Conservation (phyloP, 2,113 vertebrate species). For the Heliornis fulica region DNA sequence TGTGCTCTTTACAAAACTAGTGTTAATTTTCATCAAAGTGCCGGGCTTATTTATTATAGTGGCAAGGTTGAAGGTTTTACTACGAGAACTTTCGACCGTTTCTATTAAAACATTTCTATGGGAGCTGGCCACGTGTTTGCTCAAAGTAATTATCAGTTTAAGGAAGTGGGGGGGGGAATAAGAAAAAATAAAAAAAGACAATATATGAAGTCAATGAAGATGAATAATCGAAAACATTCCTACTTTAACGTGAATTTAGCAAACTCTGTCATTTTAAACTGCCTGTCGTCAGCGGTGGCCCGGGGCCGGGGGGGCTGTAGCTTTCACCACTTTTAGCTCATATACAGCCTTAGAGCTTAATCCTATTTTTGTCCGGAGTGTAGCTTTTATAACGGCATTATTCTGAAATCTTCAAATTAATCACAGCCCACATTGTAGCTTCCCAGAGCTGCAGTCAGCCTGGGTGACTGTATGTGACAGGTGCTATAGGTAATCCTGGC, state of each 20-base stretch:
- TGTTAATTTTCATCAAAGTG: slow-evolving; percentile 85
- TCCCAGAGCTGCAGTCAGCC: slow-evolving; percentile 45
- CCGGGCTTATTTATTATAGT: slow-evolving; percentile 72
- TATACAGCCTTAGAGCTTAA: slow-evolving; percentile 70
- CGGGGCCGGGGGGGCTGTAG: slow-evolving; percentile 23
- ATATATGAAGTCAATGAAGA: slow-evolving; percentile 35
- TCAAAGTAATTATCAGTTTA: slow-evolving; percentile 62
- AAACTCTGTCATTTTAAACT: slow-evolving; percentile 3
- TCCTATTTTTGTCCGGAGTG: slow-evolving; percentile 73
- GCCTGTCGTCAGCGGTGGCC: neutral
- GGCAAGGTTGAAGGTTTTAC: slow-evolving; percentile 68
- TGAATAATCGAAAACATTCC: slow-evolving; percentile 36
- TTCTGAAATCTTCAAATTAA: slow-evolving; percentile 71
- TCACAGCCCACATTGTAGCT: slow-evolving; percentile 50
- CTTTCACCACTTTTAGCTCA: slow-evolving; percentile 69
- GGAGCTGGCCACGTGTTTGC: slow-evolving; percentile 46
- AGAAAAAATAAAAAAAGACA: neutral
- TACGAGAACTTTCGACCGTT: slow-evolving; percentile 68
- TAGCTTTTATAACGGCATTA: slow-evolving; percentile 69
- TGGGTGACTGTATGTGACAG: slow-evolving; percentile 21
- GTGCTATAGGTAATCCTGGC: slow-evolving; percentile 47
- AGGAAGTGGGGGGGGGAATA: neutral
- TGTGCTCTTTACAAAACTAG: slow-evolving; percentile 84
- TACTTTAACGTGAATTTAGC: neutral
- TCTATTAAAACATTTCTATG: slow-evolving; percentile 66